These are phyloP conservation scores for Chascanopsetta lugubris DNA, from an alignment of 2,113 vertebrate genomes.

Conservation along the genomic window DNA sequence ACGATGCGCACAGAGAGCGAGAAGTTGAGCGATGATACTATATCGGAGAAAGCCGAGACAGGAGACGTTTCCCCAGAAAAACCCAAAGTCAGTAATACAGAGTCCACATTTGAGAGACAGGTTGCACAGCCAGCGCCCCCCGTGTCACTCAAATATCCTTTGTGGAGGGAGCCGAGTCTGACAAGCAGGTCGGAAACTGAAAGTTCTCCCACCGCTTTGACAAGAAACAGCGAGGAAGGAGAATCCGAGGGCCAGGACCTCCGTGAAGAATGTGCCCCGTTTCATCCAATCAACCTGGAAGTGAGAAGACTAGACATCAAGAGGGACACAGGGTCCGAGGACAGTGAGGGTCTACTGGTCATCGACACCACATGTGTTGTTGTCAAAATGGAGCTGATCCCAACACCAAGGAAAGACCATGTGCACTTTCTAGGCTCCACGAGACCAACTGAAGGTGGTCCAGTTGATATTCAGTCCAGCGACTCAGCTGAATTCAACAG, in stretches of 20 bases:
- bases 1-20: constrained; percentile 27
- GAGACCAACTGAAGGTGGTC: constrained; percentile 21
- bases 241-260: constrained; percentile 9
- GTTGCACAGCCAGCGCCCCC: constrained; percentile 19
- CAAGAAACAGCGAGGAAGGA: constrained; percentile 11
- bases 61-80: constrained; percentile 7
- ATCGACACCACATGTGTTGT: constrained; percentile 89
- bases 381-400: constrained; percentile 85
- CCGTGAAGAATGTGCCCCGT: not conserved
- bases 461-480: not conserved
- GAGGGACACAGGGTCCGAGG: constrained; percentile 39
- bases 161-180: constrained; percentile 78
- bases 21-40: constrained; percentile 6
- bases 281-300: constrained; percentile 32
- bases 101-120: constrained; percentile 27
- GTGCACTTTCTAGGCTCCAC: constrained; percentile 69
- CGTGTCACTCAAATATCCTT: constrained; percentile 66
- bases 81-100: not conserved
- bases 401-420: constrained; percentile 80
- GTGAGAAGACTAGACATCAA: constrained; percentile 35
- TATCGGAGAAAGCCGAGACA: constrained; percentile 39
- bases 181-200: constrained; percentile 41
- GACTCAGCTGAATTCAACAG: constrained; percentile 16
- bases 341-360: constrained; percentile 77
- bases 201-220: constrained; percentile 10